Evolutionary conservation across 2,797 vertebrate genomes (phyloP), one percentile per base, ranked within the genome.

Genomic region (Chromobotia macracanthus): DNA sequence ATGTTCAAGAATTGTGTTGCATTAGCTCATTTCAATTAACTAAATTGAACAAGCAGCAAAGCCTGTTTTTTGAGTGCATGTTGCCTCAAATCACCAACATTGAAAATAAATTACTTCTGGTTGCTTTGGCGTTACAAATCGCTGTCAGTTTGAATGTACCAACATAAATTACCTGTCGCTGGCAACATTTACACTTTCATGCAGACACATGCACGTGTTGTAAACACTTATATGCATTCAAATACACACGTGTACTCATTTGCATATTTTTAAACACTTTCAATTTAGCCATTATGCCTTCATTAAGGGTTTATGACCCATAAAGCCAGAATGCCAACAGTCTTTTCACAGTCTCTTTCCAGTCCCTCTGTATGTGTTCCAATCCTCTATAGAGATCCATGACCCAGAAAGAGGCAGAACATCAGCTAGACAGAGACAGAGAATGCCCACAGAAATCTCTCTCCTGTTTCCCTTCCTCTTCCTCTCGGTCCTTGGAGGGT

Each of bases 361-460:
- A 75, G 21, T 81, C 41, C 15, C 65, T n/a, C 64, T 73, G 60
- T 75, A 72, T 56, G 19, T 35, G 72, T 48, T 69, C 71, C 78
- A 70, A 61, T 84, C 73, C 78, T 65, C 75, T 28, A 63, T 71
- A 65, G 77, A 44, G 65, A 77, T 77, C 72, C 58, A 25, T 87
- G 86, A 87, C 86, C 86, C 82, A 87, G 81, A 88, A 88, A 86
- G 51, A 78, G 48, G 68, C 41, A 55, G 41, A 44, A 44, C 41
- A 44, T 44, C 41, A 44, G 41, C 41, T 44, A 44, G 48, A 56
- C 48, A 69, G 51, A 81, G 75, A 75, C 28, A 77, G 31, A 80
- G 41, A 72, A 72, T 71, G 68, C 75, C 64, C n/a, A 25, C 44
- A 80, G 72, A 65, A 61, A 75, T 63, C 76, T 73, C 60, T 63